Evolutionary conservation across 2,888 invertebrate genomes (phyloP), one percentile per base, ranked within the genome.

Genomic region (Cerceris ruficornis): DNA sequence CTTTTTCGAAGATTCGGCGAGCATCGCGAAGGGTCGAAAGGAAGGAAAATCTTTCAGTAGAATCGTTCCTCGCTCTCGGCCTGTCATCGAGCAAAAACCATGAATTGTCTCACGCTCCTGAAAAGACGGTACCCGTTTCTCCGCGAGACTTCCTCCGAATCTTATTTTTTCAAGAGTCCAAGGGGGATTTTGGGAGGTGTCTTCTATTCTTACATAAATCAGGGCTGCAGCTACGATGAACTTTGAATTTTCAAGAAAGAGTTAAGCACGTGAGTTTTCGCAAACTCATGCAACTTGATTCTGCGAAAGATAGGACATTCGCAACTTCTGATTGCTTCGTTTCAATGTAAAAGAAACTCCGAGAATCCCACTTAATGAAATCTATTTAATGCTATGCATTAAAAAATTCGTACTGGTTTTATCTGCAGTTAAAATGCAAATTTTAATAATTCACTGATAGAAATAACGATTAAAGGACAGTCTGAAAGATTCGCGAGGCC

Each of bases 61-160:
- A 58, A 67, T 57, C 55, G 59, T 67, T 65, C 14, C 15, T 66
- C 17, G 52, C 64, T 57, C 43, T 75, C 69, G 50, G 57, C 62
- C 75, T 84, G 86, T 86, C 86, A 64, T 74, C 86, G 70, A n/a
- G 46, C 46, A 17, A 69, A 67, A 70, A 81, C 86, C 86, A 86
- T 86, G 77, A 86, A 80, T 86, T 86, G 83, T 83, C 70, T 86
- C 80, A 68, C 86, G 80, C 83, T 81, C 14, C 67, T 61, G 14
- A 57, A 69, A 72, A 65, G 66, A 62, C 72, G 43, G 17, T 65
- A 15, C 15, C 17, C 61, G 59, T 61, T 41, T 43, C 73, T 62
- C 69, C 57, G 69, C 64, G 17, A 8, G 11, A 11, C 58, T 81
- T 74, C 66, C 69, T 50, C 14, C 42, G 66, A 67, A 66, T 69